Base-by-base conservation (phyloP, 2,113 vertebrate species). In the Acinonyx jubatus region DNA sequence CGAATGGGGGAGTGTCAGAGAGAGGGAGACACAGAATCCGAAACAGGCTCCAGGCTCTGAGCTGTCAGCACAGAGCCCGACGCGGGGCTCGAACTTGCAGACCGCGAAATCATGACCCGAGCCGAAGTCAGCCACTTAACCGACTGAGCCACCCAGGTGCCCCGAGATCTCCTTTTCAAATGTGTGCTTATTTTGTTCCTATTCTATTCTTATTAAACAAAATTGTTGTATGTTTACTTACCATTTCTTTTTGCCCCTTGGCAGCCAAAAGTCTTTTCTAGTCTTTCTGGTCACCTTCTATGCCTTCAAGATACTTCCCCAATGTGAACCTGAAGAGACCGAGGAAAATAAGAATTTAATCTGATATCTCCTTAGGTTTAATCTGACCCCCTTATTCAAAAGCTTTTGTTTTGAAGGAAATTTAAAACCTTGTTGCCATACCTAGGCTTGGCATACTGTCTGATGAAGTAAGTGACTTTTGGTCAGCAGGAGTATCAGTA, bases 331-430 rank as follows among this genome's bases (percentile, higher is more conserved):
- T 90, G 50, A 69, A 85, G 84, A 92, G 25, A 84, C 10, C 23
- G 52, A 63, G 31, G 90, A 65, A 93, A 93, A 29, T 18, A 96
- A 80, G n/a, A 73, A 91, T 71, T 92, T 21, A 52, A 79, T 48
- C n/a, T 52, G 41, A 27, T 65, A 92, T 33, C 69, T 41, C 45
- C 3, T n/a, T 90, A 65, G n/a, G 9, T 71, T 76, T 66, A 85
- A 57, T 48, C 73, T 73, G 55, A 31, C n/a, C 36, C 38, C 66
- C 36, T 55, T 85, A 31, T 48, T 85, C 13, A 48, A 85, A 84
- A 89, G 50, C 33, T 79, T 80, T 80, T 85, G 18, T 86, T 82
- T 90, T 79, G 85, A 95, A 93, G 55, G 80, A 93, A 81, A 50
- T 21, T 79, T 31, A 80, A 85, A 93, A 74, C 33, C 25, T 74